Evolutionary conservation across 2,888 invertebrate species (phyloP), one percentile per base, ranked within the genome.

Genomic region (Melinopterus prodromus): DNA sequence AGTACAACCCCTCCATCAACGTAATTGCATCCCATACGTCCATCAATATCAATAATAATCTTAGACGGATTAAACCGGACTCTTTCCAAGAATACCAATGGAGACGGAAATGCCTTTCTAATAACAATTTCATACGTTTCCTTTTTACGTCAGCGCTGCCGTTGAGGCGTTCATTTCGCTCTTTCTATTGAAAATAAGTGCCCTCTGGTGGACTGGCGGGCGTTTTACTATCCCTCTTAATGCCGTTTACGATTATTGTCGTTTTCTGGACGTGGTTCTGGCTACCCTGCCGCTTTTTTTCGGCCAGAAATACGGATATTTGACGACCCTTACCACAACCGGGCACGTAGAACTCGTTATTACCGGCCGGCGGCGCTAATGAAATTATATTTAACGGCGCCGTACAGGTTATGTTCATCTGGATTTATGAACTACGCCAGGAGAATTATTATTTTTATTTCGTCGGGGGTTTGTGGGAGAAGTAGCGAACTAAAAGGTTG

Each of bases 91-190:
- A 26, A 26, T 26, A 26, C 2, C 26, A 2, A 26, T 26, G 26
- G 53, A 53, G 53, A 7, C 53, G 53, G 53, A 53, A 7, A 53
- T 53, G 3, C 53, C 53, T 53, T 53, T 53, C 53, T 53, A 53
- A 53, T 53, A 53, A 53, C 53, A 53, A 53, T 53, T 53, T 53
- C 53, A 53, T 53, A 53, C 53, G 53, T 53, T 53, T 53, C 53
- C 53, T 53, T 53, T 53, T 9, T 53, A 53, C 53, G 53, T 53
- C 53, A 53, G 5, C 53, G 53, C 53, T 12, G 9, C 53, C 53
- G 53, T 53, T 6, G 53, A 7, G 9, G 12, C 53, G 12, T 53
- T 12, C 12, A 53, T 7, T 53, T 12, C 53, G 53, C 12, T 53
- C 53, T 53, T 53, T 53, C 53, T 53, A 53, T 53, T 53, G 53